phyloP scores from a whole-genome alignment of 2,888 invertebrate genomes.

The Podotricha telesiphe region DNA sequence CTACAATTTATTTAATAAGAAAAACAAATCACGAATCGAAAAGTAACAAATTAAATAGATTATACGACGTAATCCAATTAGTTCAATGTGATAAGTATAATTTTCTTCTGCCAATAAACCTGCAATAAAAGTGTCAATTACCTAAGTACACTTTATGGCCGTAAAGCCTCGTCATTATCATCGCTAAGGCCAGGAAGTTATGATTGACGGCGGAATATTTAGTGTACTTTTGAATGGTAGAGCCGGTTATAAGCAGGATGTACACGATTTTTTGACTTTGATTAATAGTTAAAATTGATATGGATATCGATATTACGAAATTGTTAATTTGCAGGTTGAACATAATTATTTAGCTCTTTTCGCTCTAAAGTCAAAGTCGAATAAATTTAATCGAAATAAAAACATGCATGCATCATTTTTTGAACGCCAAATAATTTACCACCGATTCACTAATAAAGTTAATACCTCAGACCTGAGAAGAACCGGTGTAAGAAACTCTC shows the following conservation, averaged over 20 bases:
- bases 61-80: constrained; percentile 25
- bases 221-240: constrained; percentile 15
- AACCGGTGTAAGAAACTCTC: too few species aligned
- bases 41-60: neutral
- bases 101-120: constrained; percentile 30
- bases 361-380: too few species aligned
- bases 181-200: constrained; percentile 25
- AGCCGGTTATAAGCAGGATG: constrained; percentile 22
- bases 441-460: too few species aligned
- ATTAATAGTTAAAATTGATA: constrained; percentile 17
- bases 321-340: neutral
- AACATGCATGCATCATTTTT: too few species aligned
- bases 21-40: constrained; percentile 14
- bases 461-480: too few species aligned
- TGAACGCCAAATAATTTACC: too few species aligned
- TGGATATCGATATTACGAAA: constrained; percentile 19
- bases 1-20: neutral
- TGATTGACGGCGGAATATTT: constrained; percentile 29
- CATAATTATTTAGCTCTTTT: neutral
- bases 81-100: constrained; percentile 27
- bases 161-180: constrained; percentile 35
- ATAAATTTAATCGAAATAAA: too few species aligned
- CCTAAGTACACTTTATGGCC: constrained; percentile 41
- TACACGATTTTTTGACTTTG: constrained; percentile 4
- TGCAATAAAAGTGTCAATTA: constrained; percentile 43